These are phyloP conservation scores for Phalera bucephala DNA, from an alignment of 2,888 invertebrate species.

Conservation along the genomic window DNA sequence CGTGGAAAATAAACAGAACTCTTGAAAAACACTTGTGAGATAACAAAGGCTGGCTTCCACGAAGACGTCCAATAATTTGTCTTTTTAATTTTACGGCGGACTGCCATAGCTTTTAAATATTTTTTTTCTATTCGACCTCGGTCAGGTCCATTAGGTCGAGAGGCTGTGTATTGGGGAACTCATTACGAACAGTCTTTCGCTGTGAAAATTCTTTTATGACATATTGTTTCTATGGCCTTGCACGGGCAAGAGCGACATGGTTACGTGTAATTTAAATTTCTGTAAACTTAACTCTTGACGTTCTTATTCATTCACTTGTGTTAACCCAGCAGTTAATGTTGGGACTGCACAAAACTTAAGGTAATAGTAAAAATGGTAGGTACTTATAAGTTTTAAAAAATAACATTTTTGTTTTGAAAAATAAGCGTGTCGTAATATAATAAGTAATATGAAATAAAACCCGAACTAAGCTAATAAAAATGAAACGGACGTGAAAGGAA, in stretches of 20 bases:
- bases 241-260: slow-evolving; percentile 47
- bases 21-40: slow-evolving; percentile 82
- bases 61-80: slow-evolving; percentile 83
- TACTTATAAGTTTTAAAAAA: slow-evolving; percentile 30
- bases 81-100: slow-evolving; percentile 82
- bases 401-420: slow-evolving; percentile 26
- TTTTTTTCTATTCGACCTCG: slow-evolving; percentile 67
- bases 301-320: slow-evolving; percentile 22
- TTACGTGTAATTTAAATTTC: slow-evolving; percentile 38
- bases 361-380: slow-evolving; percentile 7
- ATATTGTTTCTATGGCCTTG: slow-evolving; percentile 71
- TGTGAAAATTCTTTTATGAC: slow-evolving; percentile 72
- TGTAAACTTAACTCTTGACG: slow-evolving; percentile 31
- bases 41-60: slow-evolving; percentile 81
- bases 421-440: slow-evolving; percentile 69
- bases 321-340: slow-evolving; percentile 23
- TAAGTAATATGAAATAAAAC: slow-evolving; percentile 69
- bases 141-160: slow-evolving; percentile 70
- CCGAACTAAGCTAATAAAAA: slow-evolving; percentile 71
- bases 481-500: slow-evolving; percentile 68
- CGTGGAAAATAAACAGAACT: slow-evolving; percentile 72
- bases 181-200: slow-evolving; percentile 63
- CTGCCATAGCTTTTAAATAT: slow-evolving; percentile 78
- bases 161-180: slow-evolving; percentile 66
- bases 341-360: slow-evolving; percentile 14